A percentile compares a stretch with the other conserved stretches of the same genome.
Evolutionary conservation across 2,888 invertebrate genomes (phyloP).

Genomic region (Bombylius major): DNA sequence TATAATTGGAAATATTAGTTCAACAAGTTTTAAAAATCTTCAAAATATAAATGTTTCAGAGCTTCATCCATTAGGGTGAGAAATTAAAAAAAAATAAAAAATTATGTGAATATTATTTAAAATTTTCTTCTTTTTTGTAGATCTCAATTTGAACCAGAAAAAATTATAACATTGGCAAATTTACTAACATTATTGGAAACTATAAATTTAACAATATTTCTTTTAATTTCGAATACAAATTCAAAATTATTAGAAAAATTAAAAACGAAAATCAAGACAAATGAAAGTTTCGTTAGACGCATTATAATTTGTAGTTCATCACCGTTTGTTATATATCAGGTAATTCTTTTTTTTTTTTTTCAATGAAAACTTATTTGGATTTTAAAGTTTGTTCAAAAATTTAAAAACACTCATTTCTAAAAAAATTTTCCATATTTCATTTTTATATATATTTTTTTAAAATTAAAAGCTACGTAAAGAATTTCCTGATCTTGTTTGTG

Average conservation of each 20-base stretch:
- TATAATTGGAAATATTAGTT: slow-evolving; percentile 22
- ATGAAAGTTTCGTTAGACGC: slow-evolving; percentile 26
- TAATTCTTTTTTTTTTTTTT: slow-evolving; percentile 7
- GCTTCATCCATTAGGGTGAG: slow-evolving; percentile 33
- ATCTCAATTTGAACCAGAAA: slow-evolving; percentile 32
- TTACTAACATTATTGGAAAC: slow-evolving; percentile 28
- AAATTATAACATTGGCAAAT: slow-evolving; percentile 28
- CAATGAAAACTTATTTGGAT: background rate
- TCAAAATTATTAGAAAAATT: slow-evolving; percentile 29
- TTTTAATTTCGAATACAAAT: slow-evolving; percentile 30
- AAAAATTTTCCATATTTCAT: background rate
- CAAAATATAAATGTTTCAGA: slow-evolving; percentile 33
- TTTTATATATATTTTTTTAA: slow-evolving; percentile 1
- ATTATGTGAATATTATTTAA: too few species aligned
- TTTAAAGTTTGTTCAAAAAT: background rate
- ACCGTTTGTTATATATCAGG: slow-evolving; percentile 34
- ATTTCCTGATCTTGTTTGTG: slow-evolving; percentile 34
- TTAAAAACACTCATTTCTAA: too few species aligned
- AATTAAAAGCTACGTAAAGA: slow-evolving; percentile 28
- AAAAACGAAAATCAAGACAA: slow-evolving; percentile 23
- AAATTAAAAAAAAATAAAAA: too few species aligned
- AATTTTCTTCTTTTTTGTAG: slow-evolving; percentile 16
- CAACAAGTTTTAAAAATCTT: slow-evolving; percentile 25
- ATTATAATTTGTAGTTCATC: slow-evolving; percentile 32
- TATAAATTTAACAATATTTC: slow-evolving; percentile 27